Conservation (phyloP, 2,888 invertebrate species). For the Chrysolina haemoptera region DNA sequence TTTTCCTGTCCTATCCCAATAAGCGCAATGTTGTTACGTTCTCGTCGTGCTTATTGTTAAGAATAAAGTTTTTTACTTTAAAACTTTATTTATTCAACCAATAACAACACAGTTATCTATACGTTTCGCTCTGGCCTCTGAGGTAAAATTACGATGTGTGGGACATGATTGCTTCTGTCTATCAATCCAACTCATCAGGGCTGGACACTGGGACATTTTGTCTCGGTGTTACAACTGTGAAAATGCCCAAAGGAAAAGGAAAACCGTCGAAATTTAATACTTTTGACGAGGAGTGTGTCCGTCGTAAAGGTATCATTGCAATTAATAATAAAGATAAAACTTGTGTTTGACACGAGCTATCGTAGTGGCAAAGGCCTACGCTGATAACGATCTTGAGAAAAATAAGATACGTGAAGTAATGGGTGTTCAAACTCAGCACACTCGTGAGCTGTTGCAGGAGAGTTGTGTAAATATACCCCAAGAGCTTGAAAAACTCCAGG, state of each 20-base stretch:
- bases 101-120: neutral
- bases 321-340: conserved; percentile 46
- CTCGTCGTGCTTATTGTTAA: too few species aligned
- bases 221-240: neutral
- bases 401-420: conserved; percentile 32
- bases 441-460: conserved; percentile 15
- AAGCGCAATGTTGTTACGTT: too few species aligned
- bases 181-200: too few species aligned
- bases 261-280: neutral
- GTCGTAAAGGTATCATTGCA: conserved; percentile 31
- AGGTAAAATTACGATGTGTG: too few species aligned
- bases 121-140: too few species aligned
- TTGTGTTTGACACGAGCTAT: conserved; percentile 33
- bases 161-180: too few species aligned
- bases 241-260: neutral
- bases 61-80: too few species aligned
- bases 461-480: conserved; percentile 19
- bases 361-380: conserved; percentile 33
- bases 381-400: conserved; percentile 37
- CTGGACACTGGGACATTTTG: too few species aligned
- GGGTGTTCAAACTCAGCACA: too few species aligned
- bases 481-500: conserved; percentile 33
- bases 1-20: too few species aligned
- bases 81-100: too few species aligned
- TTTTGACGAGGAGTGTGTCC: conserved; percentile 41